These are phyloP conservation scores for Poecilus cupreus DNA, from an alignment of 2,888 invertebrate genomes.

Conservation along the genomic window DNA sequence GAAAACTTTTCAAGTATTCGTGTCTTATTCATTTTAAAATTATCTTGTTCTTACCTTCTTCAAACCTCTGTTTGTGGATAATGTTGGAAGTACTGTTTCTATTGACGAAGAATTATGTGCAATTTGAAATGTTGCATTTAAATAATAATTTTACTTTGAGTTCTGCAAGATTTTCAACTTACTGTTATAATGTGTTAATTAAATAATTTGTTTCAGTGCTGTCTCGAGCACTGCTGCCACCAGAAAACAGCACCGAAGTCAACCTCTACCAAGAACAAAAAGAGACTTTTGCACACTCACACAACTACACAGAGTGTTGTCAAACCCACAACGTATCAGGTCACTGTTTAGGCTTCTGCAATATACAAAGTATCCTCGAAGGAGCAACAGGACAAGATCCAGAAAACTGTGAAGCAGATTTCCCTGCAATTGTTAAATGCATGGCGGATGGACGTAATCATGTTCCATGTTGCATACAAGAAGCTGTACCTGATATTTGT, in stretches of 20 bases:
- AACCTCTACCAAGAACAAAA: slow-evolving; percentile 68
- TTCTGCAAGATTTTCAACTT: too few species aligned
- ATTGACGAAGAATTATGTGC: too few species aligned
- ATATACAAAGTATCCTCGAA: slow-evolving; percentile 78
- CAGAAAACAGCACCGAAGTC: slow-evolving; percentile 75
- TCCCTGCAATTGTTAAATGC: slow-evolving; percentile 85
- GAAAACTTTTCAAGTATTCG: too few species aligned
- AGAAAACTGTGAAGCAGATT: slow-evolving; percentile 86
- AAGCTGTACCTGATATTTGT: slow-evolving; percentile 88
- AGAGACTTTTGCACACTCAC: slow-evolving; percentile 73
- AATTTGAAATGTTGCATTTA: too few species aligned
- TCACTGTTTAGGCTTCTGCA: slow-evolving; percentile 87
- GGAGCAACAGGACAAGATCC: slow-evolving; percentile 75
- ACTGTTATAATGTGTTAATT: not conserved
- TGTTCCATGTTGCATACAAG: slow-evolving; percentile 88
- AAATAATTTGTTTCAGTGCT: slow-evolving; percentile 74
- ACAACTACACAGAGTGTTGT: slow-evolving; percentile 90
- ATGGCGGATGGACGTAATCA: slow-evolving; percentile 90
- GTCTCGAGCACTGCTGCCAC: slow-evolving; percentile 78
- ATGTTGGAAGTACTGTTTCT: too few species aligned
- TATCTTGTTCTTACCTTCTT: too few species aligned
- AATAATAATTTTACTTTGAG: too few species aligned
- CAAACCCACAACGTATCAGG: slow-evolving; percentile 81
- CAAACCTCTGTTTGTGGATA: too few species aligned
- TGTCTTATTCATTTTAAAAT: too few species aligned